Evolutionary conservation across 2,888 invertebrate species (phyloP), one percentile per base, ranked within the genome.

Genomic region (Pollenia angustigena): DNA sequence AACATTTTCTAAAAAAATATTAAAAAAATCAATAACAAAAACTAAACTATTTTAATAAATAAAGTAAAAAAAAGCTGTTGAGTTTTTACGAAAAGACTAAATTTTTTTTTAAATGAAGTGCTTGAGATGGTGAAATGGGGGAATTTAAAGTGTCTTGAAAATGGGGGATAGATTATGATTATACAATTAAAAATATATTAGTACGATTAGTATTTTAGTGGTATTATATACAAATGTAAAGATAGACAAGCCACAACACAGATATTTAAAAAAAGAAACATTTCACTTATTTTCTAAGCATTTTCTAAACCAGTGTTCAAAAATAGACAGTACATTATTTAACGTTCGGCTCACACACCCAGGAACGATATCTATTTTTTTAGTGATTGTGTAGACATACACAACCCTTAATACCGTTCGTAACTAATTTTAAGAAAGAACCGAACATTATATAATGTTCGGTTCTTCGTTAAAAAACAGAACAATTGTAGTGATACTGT

Each of bases 141-240:
- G 16, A 23, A 16, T 52, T 50, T 52, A 23, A 16, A 48, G 54
- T 64, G 54, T 56, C 32, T 54, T 50, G 44, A 52, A 71, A 40
- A 54, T 2, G 46, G 46, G 14, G 16, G 14, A 10, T 1, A 12
- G 14, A 16, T 18, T 18, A 18, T 23, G 3, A 56, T 16, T 52
- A 52, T 44, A 32, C 44, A 44, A 44, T 44, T 58, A 46, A 50
- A 50, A 71, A 66, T 40, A 32, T 32, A 81, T 62, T 81, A 75
- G 58, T 75, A 69, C 52, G 71, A 68, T 60, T 56, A 66, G 84
- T 62, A 48, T 56, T 72, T 60, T 16, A 72, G 76, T 44, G 12
- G 56, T 52, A 44, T 50, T 42, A 18, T 23, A 44, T 50, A n/a
- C 60, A 69, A 66, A 18, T 6, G 32, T 69, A 80, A 71, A 75